Evolutionary conservation across 2,797 vertebrate genomes (phyloP).

Genomic region (Dendrocincla tyrannina): DNA sequence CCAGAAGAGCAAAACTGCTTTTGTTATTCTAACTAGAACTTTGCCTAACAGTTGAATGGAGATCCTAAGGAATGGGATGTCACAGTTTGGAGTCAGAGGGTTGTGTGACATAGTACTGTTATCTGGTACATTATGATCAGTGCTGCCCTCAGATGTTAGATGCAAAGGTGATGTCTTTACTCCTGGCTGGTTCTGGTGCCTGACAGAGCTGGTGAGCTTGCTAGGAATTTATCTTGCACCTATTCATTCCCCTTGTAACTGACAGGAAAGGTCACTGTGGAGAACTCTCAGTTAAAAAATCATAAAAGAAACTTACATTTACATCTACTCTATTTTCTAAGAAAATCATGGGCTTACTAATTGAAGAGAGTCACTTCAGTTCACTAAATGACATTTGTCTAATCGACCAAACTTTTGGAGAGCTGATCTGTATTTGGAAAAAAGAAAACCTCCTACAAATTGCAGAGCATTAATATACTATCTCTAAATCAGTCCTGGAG

Average conservation of each 20-base stretch:
- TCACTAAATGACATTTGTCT: neutral
- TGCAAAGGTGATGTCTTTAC: neutral
- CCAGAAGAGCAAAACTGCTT: neutral
- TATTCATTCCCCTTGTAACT: neutral
- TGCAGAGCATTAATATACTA: neutral
- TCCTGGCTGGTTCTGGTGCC: neutral
- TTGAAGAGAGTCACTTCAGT: neutral
- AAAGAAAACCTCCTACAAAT: neutral
- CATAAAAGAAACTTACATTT: neutral
- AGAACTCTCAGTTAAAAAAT: neutral
- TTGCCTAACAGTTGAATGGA: neutral
- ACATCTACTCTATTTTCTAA: neutral
- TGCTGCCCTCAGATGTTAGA: neutral
- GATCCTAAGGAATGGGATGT: neutral
- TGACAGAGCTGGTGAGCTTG: neutral
- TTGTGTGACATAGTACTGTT: neutral
- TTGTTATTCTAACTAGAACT: neutral
- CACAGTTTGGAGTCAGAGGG: neutral
- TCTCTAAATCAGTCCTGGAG: neutral
- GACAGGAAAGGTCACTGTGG: neutral
- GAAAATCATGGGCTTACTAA: neutral
- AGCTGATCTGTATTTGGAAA: neutral
- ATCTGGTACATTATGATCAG: neutral
- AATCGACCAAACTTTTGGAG: neutral
- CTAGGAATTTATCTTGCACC: neutral